phyloP scores from a whole-genome alignment of 2,113 vertebrate genomes.

The Rana temporaria region DNA sequence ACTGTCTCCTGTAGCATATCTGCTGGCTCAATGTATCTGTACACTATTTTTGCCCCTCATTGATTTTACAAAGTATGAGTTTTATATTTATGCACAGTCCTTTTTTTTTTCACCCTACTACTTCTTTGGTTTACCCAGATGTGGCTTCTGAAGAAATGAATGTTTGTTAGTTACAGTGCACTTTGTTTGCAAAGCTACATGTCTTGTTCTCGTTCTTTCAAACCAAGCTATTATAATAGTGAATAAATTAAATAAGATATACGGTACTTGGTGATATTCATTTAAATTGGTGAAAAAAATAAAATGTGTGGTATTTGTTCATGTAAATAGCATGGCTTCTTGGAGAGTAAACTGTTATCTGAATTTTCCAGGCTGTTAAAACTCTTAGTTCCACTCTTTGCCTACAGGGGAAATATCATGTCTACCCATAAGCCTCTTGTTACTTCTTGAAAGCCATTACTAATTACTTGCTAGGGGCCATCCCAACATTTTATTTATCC shows the following conservation, averaged over 20 bases:
- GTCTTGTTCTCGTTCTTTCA: background rate
- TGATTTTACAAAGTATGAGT: no score
- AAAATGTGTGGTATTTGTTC: background rate
- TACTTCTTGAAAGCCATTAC: conserved; percentile 24
- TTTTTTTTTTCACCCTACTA: no score
- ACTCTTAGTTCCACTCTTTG: conserved; percentile 12
- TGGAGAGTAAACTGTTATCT: conserved; percentile 21
- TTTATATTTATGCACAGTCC: no score
- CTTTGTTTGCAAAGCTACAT: no score
- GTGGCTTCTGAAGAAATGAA: no score
- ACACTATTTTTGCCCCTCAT: no score
- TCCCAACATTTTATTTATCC: conserved; percentile 25
- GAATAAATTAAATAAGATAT: background rate
- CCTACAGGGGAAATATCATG: conserved; percentile 41
- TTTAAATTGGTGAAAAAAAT: background rate
- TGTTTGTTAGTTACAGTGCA: no score
- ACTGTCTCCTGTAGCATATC: no score
- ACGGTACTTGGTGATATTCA: background rate
- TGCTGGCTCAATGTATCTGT: no score
- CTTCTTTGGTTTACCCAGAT: no score
- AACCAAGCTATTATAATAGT: background rate
- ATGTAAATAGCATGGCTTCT: background rate
- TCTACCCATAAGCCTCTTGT: background rate
- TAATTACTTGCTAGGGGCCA: conserved; percentile 16
- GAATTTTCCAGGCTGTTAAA: conserved; percentile 19